A percentile compares a stretch with the other conserved stretches of the same genome.
phyloP scores from a whole-genome alignment of 2,888 invertebrate genomes.

The Halocaridina rubra region DNA sequence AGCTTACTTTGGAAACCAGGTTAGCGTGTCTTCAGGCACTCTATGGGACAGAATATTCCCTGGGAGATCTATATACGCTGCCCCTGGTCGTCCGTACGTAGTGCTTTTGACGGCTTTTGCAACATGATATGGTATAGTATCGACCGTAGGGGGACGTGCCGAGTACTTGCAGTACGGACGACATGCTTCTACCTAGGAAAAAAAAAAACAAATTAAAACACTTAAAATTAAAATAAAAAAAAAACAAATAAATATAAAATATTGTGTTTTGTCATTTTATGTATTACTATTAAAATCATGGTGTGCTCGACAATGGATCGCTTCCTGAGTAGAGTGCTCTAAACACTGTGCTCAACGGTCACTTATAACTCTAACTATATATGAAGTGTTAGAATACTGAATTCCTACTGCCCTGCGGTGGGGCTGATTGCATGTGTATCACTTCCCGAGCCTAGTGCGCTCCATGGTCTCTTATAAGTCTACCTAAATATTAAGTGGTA shows the following conservation, averaged over 20 bases:
- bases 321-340: too few species aligned
- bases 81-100: conserved; percentile 84
- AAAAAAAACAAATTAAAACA: background rate
- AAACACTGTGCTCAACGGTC: too few species aligned
- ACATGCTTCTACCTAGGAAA: conserved; percentile 79
- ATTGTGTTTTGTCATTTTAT: too few species aligned
- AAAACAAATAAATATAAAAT: background rate
- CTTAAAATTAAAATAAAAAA: background rate
- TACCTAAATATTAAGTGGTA: too few species aligned
- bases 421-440: too few species aligned
- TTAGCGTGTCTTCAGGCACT: background rate
- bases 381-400: too few species aligned
- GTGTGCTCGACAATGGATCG: too few species aligned
- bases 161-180: conserved; percentile 93
- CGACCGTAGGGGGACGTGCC: conserved; percentile 84
- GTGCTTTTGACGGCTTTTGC: conserved; percentile 90
- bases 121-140: conserved; percentile 87
- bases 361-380: too few species aligned
- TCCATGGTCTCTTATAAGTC: too few species aligned
- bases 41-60: conserved; percentile 73
- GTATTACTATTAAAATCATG: too few species aligned
- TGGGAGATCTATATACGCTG: conserved; percentile 90
- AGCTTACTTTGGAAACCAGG: conserved; percentile 19
- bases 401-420: too few species aligned
- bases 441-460: too few species aligned